phyloP scores from a whole-genome alignment of 2,888 invertebrate genomes.

The Sicus ferrugineus region DNA sequence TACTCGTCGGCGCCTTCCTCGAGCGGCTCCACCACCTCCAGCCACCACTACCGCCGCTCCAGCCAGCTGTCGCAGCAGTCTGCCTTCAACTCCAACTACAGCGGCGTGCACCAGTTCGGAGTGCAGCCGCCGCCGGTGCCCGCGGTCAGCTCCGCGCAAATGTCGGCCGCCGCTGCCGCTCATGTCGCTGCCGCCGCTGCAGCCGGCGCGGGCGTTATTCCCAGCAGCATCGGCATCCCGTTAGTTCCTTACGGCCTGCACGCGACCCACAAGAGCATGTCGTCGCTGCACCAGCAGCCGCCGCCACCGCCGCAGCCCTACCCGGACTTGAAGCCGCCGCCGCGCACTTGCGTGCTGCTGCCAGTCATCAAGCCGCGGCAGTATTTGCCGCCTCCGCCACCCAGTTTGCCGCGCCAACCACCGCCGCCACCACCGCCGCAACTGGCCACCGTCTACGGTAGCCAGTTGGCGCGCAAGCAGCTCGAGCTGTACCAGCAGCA shows the following conservation, averaged over 20 bases:
- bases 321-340: conserved; percentile 66
- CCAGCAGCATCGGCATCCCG: conserved; percentile 61
- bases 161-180: conserved; percentile 41
- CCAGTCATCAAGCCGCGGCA: conserved; percentile 72
- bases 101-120: conserved; percentile 36
- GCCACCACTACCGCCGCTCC: conserved; percentile 38
- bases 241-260: conserved; percentile 69
- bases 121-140: conserved; percentile 56
- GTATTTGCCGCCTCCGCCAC: conserved; percentile 74
- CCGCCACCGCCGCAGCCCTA: conserved; percentile 62
- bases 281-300: conserved; percentile 66
- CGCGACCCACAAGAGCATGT: conserved; percentile 71
- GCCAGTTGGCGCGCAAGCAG: conserved; percentile 76
- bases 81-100: conserved; percentile 57
- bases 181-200: conserved; percentile 42
- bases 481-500: conserved; percentile 89
- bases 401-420: conserved; percentile 70
- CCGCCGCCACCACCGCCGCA: conserved; percentile 73
- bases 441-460: conserved; percentile 76
- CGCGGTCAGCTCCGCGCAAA: conserved; percentile 40
- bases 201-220: conserved; percentile 42
- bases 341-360: conserved; percentile 68
- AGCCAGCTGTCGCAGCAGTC: conserved; percentile 54
- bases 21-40: conserved; percentile 44
- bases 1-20: conserved; percentile 57